phyloP scores from a whole-genome alignment of 1,140 invertebrate species.

The Drosophila baimaii region DNA sequence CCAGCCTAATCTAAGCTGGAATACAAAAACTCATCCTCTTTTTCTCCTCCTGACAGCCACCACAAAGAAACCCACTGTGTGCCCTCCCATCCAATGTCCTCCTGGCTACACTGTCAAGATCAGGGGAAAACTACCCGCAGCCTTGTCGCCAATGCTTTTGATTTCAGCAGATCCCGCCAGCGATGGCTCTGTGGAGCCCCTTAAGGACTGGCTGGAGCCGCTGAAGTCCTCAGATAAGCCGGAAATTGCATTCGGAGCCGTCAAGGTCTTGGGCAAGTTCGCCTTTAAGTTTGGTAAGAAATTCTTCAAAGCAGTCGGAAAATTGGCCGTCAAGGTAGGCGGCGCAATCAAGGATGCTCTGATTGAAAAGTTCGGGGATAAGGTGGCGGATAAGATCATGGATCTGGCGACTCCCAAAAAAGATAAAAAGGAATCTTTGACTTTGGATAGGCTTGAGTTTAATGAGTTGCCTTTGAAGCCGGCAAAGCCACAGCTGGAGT shows the following conservation, averaged over 20 bases:
- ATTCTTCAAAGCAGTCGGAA: background rate
- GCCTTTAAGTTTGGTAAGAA: background rate
- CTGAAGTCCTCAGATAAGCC: conserved; percentile 5
- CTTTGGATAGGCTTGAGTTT: background rate
- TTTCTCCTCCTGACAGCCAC: background rate
- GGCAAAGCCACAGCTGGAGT: conserved; percentile 2
- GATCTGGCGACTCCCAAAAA: background rate
- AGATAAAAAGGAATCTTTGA: background rate
- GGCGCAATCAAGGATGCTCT: background rate
- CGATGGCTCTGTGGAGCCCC: conserved; percentile 3
- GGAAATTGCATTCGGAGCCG: background rate
- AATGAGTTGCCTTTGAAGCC: conserved; percentile 8
- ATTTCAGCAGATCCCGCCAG: background rate
- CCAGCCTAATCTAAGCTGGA: background rate
- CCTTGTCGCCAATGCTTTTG: conserved; percentile 4
- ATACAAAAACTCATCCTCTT: background rate
- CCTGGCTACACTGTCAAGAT: conserved; percentile 18
- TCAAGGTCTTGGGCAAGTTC: background rate
- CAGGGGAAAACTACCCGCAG: conserved; percentile 2
- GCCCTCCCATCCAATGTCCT: conserved; percentile 6
- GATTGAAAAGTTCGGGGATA: background rate
- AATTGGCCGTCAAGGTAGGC: background rate
- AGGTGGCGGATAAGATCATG: background rate
- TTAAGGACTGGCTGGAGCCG: conserved; percentile 1
- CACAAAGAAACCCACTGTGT: conserved; percentile 6